phyloP scores from a whole-genome alignment of 2,113 vertebrate genomes.

The Sylvietta virens region DNA sequence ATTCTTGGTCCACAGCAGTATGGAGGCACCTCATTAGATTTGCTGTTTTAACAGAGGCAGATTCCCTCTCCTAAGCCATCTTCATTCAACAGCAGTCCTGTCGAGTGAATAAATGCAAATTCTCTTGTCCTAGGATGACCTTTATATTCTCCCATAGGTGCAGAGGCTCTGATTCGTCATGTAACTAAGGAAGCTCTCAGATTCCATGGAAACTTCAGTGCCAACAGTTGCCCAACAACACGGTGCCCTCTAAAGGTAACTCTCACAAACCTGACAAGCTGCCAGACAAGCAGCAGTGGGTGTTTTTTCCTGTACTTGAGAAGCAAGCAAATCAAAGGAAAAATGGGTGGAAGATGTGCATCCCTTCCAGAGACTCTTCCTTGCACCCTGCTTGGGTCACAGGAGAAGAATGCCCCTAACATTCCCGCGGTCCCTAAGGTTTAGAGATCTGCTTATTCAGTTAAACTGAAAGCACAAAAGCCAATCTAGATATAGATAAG shows the following conservation, averaged over 20 bases:
- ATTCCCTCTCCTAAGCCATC: not conserved
- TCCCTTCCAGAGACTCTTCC: not conserved
- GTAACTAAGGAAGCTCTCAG: not conserved
- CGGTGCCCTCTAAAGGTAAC: not conserved
- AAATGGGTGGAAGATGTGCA: not conserved
- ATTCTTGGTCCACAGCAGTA: not conserved
- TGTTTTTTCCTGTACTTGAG: not conserved
- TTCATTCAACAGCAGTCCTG: not conserved
- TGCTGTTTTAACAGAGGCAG: not conserved
- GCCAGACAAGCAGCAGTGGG: not conserved
- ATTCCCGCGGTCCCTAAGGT: not conserved
- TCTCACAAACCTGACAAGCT: not conserved
- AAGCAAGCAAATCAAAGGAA: not conserved
- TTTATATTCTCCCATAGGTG: not conserved
- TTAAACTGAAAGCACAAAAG: not conserved
- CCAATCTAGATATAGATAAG: not conserved
- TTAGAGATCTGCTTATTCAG: not conserved
- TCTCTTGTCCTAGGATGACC: not conserved
- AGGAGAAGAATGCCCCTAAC: not conserved
- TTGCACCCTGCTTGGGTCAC: not conserved
- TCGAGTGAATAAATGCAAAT: not conserved
- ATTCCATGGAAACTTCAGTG: not conserved
- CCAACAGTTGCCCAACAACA: not conserved
- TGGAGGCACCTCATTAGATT: not conserved
- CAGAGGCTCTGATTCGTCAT: not conserved